Evolutionary conservation across 92 coral and sea anemone genomes (phyloP), one percentile per base, ranked within the genome.

Genomic region (Montipora capitata): DNA sequence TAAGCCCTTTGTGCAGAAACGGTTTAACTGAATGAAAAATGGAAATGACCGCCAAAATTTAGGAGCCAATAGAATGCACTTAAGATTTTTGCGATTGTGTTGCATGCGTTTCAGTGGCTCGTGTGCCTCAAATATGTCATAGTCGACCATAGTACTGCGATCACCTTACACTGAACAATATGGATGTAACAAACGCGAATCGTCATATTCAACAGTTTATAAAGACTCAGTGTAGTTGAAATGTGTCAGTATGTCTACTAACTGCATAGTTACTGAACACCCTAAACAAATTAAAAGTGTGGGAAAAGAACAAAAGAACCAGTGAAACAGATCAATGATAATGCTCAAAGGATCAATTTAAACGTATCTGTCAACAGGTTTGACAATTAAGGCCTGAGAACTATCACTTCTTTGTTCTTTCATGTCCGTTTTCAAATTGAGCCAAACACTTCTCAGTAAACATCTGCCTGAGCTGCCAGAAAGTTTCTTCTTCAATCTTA

Each of bases 391-490:
- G 27, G 27, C 27, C 52, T 45, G 52, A 45, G 52, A 45, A 5
- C 52, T 45, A 45, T 45, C 52, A 45, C 52, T 45, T 45, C 52
- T 45, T 45, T 45, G 52, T 45, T 45, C 52, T 9, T 45, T 45
- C 9, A 45, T 45, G 52, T 45, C 52, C 52, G 5, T 45, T 45
- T 45, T 45, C 52, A 45, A 45, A 45, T 45, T 45, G 52, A 45
- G 2, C 9, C 9, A 45, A 45, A 9, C 2, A 45, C 1, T 45
- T 45, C 52, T 45, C 52, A 45, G 52, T 45, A 5, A 45, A 45
- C 52, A 45, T 5, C 52, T 45, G 52, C 52, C 52, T 45, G 52
- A 45, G 79, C 91, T 85, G 74, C 15, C 40, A 35, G 1, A 69
- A 35, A 69, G 10, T 20, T 42, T 69, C 74, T 20, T 38, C 38